phyloP scores from a whole-genome alignment of 2,888 invertebrate species.

The Pristionchus japonicus region DNA sequence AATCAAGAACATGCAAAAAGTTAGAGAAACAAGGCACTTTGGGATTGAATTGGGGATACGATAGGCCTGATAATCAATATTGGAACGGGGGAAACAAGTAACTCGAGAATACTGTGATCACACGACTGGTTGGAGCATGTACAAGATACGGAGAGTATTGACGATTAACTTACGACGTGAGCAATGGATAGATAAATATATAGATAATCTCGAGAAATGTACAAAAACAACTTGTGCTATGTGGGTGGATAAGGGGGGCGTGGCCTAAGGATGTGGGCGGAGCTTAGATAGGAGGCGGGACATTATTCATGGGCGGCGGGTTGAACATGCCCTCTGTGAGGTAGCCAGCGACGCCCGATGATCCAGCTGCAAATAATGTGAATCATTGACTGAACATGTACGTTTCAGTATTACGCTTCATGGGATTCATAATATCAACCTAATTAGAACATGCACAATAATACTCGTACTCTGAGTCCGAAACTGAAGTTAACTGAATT shows the following conservation, averaged over 20 bases:
- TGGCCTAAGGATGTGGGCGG: neutral
- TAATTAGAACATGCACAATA: no score
- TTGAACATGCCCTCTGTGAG: conserved; percentile 70
- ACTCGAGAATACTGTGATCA: conserved; percentile 30
- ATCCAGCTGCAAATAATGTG: conserved; percentile 52
- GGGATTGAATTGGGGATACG: neutral
- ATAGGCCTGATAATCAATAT: conserved; percentile 24
- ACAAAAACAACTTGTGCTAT: conserved; percentile 38
- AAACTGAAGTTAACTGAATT: neutral
- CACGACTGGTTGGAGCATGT: conserved; percentile 22
- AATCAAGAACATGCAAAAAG: neutral
- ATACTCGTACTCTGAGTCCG: neutral
- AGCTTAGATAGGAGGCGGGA: conserved; percentile 42
- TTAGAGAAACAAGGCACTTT: neutral
- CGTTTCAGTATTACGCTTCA: neutral
- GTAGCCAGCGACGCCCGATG: conserved; percentile 67
- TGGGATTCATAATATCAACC: neutral
- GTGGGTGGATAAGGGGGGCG: neutral
- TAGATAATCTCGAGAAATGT: conserved; percentile 26
- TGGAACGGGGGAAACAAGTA: neutral
- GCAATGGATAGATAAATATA: neutral
- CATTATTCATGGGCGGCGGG: conserved; percentile 45
- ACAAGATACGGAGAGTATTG: neutral
- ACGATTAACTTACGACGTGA: neutral
- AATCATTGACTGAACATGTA: neutral